Evolutionary conservation across 2,888 invertebrate species (phyloP).

Genomic region (Macaria liturata): DNA sequence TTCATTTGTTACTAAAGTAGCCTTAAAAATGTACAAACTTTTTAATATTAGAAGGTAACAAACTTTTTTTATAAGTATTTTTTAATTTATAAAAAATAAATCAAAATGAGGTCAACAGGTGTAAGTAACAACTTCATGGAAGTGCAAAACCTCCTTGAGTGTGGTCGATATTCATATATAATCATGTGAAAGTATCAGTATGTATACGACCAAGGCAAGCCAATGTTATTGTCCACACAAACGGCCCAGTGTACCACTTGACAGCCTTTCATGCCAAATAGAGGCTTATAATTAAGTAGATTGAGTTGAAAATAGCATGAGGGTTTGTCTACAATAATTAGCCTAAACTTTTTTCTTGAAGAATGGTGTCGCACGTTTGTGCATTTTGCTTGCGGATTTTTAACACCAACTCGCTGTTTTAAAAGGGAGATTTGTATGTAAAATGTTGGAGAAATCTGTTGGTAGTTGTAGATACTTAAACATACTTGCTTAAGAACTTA

Average conservation of each 20-base stretch:
- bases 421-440: too few species aligned
- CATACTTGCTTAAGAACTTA: too few species aligned
- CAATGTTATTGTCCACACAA: slow-evolving; percentile 14
- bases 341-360: slow-evolving; percentile 15
- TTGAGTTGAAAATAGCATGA: slow-evolving; percentile 17
- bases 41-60: too few species aligned
- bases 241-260: slow-evolving; percentile 5
- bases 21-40: too few species aligned
- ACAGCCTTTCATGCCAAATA: not conserved
- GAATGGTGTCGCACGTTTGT: slow-evolving; percentile 17
- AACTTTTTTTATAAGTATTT: too few species aligned
- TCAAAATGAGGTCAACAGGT: too few species aligned
- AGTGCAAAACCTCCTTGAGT: slow-evolving; percentile 5
- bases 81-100: too few species aligned
- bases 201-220: slow-evolving; percentile 5
- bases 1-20: too few species aligned
- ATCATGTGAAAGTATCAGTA: slow-evolving; percentile 24
- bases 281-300: not conserved
- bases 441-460: too few species aligned
- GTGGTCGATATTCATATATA: slow-evolving; percentile 22
- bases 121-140: too few species aligned
- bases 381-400: not conserved
- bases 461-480: too few species aligned
- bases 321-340: slow-evolving; percentile 5
- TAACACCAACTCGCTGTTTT: too few species aligned